phyloP scores from a whole-genome alignment of 1,140 invertebrate species.

The Aphelinus atriplicis region DNA sequence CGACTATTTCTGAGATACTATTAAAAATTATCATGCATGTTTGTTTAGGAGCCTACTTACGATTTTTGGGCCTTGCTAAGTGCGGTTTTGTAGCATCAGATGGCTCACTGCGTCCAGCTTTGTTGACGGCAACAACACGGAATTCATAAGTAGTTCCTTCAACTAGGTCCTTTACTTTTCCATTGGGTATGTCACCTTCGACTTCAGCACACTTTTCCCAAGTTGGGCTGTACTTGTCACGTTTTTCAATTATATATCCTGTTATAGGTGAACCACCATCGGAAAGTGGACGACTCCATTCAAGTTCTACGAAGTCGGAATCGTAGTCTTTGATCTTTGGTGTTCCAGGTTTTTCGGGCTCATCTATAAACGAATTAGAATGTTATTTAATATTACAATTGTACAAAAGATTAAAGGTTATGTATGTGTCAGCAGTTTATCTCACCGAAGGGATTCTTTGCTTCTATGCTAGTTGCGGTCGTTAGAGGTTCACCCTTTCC shows the following conservation, averaged over 20 bases:
- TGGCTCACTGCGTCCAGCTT: constrained; percentile 90
- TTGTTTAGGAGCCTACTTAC: constrained; percentile 63
- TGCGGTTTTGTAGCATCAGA: constrained; percentile 90
- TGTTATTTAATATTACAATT: constrained; percentile 14
- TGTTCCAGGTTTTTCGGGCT: constrained; percentile 85
- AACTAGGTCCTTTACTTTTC: constrained; percentile 86
- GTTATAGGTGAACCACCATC: constrained; percentile 92
- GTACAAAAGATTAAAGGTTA: background rate
- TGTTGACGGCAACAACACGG: constrained; percentile 92
- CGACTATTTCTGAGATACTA: background rate
- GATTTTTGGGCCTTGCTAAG: constrained; percentile 89
- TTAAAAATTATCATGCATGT: too few relatives aligned
- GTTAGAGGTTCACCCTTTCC: constrained; percentile 95
- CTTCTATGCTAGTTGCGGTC: constrained; percentile 88
- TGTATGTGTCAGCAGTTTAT: background rate
- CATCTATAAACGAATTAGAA: constrained; percentile 65
- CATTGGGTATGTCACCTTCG: constrained; percentile 83
- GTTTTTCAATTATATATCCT: constrained; percentile 95
- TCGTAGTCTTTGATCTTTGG: constrained; percentile 93
- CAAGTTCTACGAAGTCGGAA: constrained; percentile 92
- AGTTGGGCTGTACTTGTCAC: constrained; percentile 86
- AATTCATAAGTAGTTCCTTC: constrained; percentile 95
- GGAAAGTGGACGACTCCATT: constrained; percentile 86
- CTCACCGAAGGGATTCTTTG: constrained; percentile 97
- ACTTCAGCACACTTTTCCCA: constrained; percentile 91